Evolutionary conservation across 2,888 invertebrate genomes (phyloP).

Genomic region (Leptinotarsa juncta): DNA sequence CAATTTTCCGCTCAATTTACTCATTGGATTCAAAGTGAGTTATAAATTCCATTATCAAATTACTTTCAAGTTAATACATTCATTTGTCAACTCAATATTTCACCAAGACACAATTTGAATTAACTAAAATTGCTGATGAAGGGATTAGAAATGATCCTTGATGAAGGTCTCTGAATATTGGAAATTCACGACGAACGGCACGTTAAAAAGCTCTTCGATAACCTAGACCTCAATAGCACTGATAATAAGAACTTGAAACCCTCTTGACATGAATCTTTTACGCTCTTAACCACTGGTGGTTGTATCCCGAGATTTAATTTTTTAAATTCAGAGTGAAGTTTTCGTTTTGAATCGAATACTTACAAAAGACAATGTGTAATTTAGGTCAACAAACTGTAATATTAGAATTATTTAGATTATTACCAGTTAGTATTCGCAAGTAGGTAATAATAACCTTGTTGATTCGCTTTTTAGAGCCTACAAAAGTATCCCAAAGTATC

Average conservation of each 20-base stretch:
- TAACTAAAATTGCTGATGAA: background rate
- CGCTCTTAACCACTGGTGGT: background rate
- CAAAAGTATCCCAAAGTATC: too few relatives aligned
- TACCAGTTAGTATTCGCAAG: too few relatives aligned
- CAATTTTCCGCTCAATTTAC: too few relatives aligned
- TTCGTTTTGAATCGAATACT: background rate
- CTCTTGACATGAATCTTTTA: constrained; percentile 8
- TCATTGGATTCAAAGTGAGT: too few relatives aligned
- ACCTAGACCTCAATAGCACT: constrained; percentile 6
- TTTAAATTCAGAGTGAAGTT: background rate
- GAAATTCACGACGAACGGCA: background rate
- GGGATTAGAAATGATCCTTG: background rate
- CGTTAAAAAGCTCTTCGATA: background rate
- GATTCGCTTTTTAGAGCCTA: too few relatives aligned
- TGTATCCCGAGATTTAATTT: background rate
- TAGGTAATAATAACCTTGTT: too few relatives aligned
- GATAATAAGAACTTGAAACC: background rate
- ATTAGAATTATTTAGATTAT: too few relatives aligned
- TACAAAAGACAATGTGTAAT: background rate
- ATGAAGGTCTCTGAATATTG: background rate
- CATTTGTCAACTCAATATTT: background rate
- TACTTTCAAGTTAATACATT: background rate
- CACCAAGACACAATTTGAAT: background rate
- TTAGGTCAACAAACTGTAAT: too few relatives aligned
- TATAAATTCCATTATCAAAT: background rate